Conservation (phyloP, 30 jellyfish, hydroid and myxozoan species). For the Rhopilema esculentum region DNA sequence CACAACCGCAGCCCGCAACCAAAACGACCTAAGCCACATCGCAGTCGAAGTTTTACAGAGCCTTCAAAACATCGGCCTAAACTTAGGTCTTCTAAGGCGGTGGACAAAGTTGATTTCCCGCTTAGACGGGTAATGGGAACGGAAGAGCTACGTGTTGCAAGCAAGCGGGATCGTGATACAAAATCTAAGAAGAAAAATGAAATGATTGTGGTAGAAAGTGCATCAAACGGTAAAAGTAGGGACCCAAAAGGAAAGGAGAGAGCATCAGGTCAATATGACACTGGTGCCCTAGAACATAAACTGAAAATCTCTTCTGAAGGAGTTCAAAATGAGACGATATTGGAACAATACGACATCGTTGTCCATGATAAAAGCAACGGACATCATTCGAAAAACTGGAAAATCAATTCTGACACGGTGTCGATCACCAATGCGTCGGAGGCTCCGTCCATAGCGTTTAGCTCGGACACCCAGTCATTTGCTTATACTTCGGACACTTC, state of each 20-base stretch:
- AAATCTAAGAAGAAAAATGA: background rate
- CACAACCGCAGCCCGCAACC: conserved; percentile 18
- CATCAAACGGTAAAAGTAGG: background rate
- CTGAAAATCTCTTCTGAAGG: background rate
- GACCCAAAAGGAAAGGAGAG: background rate
- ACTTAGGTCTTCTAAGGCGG: conserved; percentile 11
- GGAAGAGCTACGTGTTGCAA: conserved; percentile 28
- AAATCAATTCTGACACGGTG: background rate
- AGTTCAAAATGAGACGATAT: background rate
- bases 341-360: background rate
- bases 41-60: conserved; percentile 60
- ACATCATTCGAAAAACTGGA: background rate
- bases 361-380: background rate
- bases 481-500: conserved; percentile 31
- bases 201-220: background rate
- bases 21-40: conserved; percentile 28
- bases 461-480: conserved; percentile 30
- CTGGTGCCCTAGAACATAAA: background rate
- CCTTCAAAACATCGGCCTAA: conserved; percentile 40
- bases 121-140: conserved; percentile 62
- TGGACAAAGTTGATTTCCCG: conserved; percentile 35
- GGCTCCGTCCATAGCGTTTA: background rate
- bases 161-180: background rate
- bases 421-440: background rate
- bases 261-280: background rate